Evolutionary conservation across 2,888 invertebrate species (phyloP), one percentile per base, ranked within the genome.

Genomic region (Meiosimyza platycephala): DNA sequence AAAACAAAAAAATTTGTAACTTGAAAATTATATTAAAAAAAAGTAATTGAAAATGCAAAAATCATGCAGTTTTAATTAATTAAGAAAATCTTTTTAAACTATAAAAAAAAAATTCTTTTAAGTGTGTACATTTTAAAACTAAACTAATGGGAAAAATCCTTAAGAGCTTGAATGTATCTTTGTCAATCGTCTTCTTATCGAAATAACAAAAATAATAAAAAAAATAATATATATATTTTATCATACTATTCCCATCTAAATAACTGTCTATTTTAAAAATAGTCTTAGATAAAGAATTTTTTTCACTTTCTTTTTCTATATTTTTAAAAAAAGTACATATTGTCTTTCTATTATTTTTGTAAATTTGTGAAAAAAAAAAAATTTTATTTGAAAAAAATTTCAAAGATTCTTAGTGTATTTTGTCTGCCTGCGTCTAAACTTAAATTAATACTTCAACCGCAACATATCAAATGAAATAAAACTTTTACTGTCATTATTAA

Each of bases 201-300:
- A 40, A 40, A 40, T 9, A 9, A 40, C 40, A 40, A 40, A 40
- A 40, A 5, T 5, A 40, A 40, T 3, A 9, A 40, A 47, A 60
- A 69, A 69, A 66, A 47, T 15, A n/a, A 22, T 22, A 22, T 22
- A 28, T 70, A 59, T 70, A 15, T 74, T 71, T 69, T 54, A 73
- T 73, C 76, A 76, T 74, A 64, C 13, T 73, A 74, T 72, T 74
- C 28, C 40, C 40, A 40, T 40, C 40, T 40, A 40, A 40, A 40
- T 40, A 40, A 9, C 40, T 40, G 40, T 40, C 40, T 40, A 40
- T 40, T 40, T 40, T 40, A 40, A 40, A 51, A 72, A 73, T 74
- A n/a, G 67, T 70, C 73, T 64, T 74, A 73, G 71, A 73, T 73
- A 22, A 71, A 71, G 73, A 13, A n/a, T 33, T 18, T 33, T 48